Conservation (phyloP, 2,797 vertebrate species). For the Oceanodroma leucorhoa region DNA sequence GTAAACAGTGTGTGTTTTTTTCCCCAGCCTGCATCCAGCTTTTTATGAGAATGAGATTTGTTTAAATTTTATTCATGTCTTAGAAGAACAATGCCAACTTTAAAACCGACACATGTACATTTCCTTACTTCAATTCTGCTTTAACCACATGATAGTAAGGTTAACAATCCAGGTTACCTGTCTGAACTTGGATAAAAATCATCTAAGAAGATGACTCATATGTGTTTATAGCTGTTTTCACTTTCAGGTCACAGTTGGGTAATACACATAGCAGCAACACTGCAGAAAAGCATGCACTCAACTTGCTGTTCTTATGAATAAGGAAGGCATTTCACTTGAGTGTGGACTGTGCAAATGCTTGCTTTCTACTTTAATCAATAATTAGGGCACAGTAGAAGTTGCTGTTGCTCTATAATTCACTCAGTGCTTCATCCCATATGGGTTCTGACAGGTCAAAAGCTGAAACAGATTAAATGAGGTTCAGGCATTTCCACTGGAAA, state of each 20-base stretch:
- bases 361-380: constrained; percentile 8
- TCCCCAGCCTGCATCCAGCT: not conserved
- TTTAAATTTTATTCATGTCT: not conserved
- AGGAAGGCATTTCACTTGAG: not conserved
- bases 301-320: not conserved
- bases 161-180: constrained; percentile 29
- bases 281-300: not conserved
- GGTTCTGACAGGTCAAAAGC: constrained; percentile 48
- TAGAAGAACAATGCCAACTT: not conserved
- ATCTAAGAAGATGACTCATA: constrained; percentile 8
- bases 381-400: constrained; percentile 10
- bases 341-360: not conserved
- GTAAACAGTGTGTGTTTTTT: not conserved
- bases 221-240: constrained; percentile 33
- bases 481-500: constrained; percentile 31
- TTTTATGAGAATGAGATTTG: not conserved
- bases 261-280: not conserved
- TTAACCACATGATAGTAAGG: not conserved
- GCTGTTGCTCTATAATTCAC: not conserved
- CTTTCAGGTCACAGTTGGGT: constrained; percentile 40
- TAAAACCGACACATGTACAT: not conserved
- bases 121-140: not conserved
- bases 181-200: constrained; percentile 45
- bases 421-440: not conserved
- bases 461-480: constrained; percentile 38